Base-by-base conservation (phyloP, 1,140 invertebrate species). In the Drosophila rufa region DNA sequence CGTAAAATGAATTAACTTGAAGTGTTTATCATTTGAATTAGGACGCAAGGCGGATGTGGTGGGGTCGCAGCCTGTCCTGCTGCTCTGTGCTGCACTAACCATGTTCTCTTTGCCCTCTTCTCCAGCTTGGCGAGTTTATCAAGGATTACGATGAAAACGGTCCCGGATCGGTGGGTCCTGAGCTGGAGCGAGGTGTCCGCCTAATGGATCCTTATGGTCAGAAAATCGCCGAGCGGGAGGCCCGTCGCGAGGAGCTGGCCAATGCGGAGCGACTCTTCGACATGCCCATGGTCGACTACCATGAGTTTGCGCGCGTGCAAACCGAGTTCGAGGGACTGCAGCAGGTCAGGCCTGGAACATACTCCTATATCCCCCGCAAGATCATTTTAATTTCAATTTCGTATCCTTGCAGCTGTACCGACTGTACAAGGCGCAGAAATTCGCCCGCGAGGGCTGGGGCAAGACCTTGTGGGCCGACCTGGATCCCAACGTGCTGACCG, bases 221-320 rank as follows among this genome's bases (percentile, higher is more conserved):
- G 79, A 93, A 95, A 71, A 95, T 98, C 55, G 93, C 94, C 9
- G 93, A 95, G 47, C 71, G 97, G 15, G 96, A 97, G 79, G 81
- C 92, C 1, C 94, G 94, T n/a, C 94, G 96, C 51, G 91, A 94
- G 27, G 95, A 96, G 42, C 93, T 98, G 27, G 92, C 87, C 12
- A 95, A 96, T 56, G 97, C 97, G 0, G 97, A 98, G 93, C 95
- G 96, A 76, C 93, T 98, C 2, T 98, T 99, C 93, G 97, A 98
- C 80, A 95, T 98, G 71, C 95, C 96, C 9, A 94, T 97, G 30
- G 95, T 96, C 0, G 96, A 97, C 92, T 98, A 98, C 86, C 95
- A 96, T 0, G 94, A 95, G 48, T 96, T 97, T 85, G 91, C 95
- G 6, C 94, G 95, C 51, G 94, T 96, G 0, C 96, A 96, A 86